Base-by-base conservation (phyloP, 2,797 vertebrate species). In the Crenichthys baileyi region DNA sequence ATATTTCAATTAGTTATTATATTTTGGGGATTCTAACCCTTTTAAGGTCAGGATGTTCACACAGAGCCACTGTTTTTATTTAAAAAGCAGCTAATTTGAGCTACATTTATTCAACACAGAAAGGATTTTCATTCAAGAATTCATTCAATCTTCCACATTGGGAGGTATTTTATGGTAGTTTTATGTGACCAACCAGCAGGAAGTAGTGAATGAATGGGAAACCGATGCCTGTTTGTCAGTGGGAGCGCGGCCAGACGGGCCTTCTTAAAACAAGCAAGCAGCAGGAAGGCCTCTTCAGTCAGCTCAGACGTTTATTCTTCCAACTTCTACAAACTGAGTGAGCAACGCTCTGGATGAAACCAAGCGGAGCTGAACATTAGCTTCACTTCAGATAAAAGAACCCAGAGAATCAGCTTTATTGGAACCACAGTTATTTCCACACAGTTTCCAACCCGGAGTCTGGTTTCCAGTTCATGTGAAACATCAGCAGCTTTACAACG, bases 231-330 rank as follows among this genome's bases (percentile, higher is more conserved):
- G 36, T 44, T 44, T 46, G 44, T 46, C 11, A 46, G 44, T 2
- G 44, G 7, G 7, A 46, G 44, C 44, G 5, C 44, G 7, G 44
- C n/a, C 3, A 50, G 15, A 31, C 1, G 44, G 26, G 3, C 36
- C 36, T 36, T 36, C 36, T 36, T 36, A 36, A 36, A 36, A 36
- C 36, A 36, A 36, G 36, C 36, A 36, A 36, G 22, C n/a, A 53
- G n/a, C 15, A 72, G 22, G 7, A 24, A 16, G 22, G 9, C 65
- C n/a, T 46, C 60, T 9, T 39, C 29, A 73, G n/a, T 1, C 0
- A 0, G 0, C 82, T 83, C 46, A 55, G 15, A 72, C 44, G 0
- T 90, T 90, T 85, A 82, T 87, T 90, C 72, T 79, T 55, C 41
- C 73, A 77, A 87, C 18, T 85, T 76, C 85, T 79, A 85, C 78